Conservation (phyloP, 2,888 invertebrate species). For the Poecilus cupreus region DNA sequence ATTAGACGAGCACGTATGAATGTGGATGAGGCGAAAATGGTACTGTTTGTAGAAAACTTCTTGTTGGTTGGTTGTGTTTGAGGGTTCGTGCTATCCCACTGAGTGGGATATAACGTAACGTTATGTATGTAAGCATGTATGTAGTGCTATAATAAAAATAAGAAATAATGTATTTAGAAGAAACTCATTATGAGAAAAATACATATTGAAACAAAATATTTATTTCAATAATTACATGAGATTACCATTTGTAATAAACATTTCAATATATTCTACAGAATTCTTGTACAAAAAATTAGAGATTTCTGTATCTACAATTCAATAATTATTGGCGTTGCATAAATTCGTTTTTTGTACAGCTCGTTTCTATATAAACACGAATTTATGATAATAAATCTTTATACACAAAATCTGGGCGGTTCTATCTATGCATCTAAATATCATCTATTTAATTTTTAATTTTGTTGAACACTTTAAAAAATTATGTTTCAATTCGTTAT, state of each 20-base stretch:
- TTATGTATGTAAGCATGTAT: no score
- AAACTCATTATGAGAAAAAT: no score
- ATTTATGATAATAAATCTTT: constrained; percentile 43
- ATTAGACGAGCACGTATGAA: no score
- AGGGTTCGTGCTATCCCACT: no score
- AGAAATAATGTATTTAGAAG: no score
- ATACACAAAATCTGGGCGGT: constrained; percentile 46
- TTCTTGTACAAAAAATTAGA: constrained; percentile 49
- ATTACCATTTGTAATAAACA: constrained; percentile 44
- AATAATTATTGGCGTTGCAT: constrained; percentile 52
- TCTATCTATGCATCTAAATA: constrained; percentile 44
- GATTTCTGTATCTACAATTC: constrained; percentile 32
- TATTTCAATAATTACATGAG: constrained; percentile 42
- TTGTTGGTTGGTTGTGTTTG: no score
- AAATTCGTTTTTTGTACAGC: constrained; percentile 50
- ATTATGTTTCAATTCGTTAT: constrained; percentile 23
- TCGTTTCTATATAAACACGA: constrained; percentile 34
- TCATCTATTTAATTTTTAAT: neutral
- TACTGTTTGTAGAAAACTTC: no score
- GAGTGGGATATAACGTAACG: no score
- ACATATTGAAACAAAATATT: constrained; percentile 43
- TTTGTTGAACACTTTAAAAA: constrained; percentile 35
- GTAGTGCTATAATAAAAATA: no score
- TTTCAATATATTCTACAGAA: constrained; percentile 44
- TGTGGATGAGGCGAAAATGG: no score